Percentiles rank a stretch among this genome's conserved stretches.
Evolutionary conservation across 2,797 vertebrate genomes (phyloP).

Genomic region (Gorsachius magnificus): DNA sequence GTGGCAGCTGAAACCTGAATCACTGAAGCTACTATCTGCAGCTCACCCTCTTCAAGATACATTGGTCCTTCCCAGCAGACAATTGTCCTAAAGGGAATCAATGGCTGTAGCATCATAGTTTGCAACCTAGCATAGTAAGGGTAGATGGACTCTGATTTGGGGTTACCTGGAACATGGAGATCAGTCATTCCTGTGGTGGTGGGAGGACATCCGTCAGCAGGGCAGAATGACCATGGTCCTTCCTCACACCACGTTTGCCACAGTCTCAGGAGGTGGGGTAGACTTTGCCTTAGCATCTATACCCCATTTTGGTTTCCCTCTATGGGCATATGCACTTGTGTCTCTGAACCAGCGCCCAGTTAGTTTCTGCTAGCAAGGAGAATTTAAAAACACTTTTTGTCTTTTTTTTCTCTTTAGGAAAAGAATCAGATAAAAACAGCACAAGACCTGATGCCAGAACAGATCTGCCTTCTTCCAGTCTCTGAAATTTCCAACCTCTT

Average conservation of each 20-base stretch:
- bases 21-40: rapidly evolving
- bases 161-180: background rate
- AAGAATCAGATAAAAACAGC: background rate
- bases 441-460: background rate
- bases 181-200: background rate
- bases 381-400: background rate
- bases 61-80: background rate
- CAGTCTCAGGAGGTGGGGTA: background rate
- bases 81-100: background rate
- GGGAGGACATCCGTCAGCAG: background rate
- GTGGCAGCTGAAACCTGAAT: background rate
- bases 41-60: background rate
- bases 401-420: background rate
- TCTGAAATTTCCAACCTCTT: background rate
- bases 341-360: background rate
- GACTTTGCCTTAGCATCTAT: background rate
- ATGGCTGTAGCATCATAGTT: background rate
- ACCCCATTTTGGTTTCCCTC: background rate
- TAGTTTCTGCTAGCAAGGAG: background rate
- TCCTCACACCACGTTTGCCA: rapidly evolving
- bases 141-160: background rate
- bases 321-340: rapidly evolving
- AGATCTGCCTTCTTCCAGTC: background rate
- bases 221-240: background rate
- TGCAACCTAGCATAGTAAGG: background rate